Evolutionary conservation across 2,888 invertebrate species (phyloP).

Genomic region (Caenorhabditis angaria): DNA sequence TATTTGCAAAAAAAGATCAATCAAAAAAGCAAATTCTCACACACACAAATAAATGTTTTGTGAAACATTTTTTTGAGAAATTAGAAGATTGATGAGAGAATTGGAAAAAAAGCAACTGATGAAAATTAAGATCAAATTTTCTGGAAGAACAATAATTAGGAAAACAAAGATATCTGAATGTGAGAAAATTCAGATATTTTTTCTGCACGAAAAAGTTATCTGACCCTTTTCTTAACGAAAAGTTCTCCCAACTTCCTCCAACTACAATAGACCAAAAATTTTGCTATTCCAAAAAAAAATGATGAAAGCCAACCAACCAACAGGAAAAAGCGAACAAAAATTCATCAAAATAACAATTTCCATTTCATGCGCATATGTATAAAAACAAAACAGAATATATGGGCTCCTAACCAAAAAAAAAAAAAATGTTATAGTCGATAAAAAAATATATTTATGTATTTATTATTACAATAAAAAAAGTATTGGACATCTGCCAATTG

Average conservation of each 20-base stretch:
- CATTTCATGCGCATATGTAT: no score
- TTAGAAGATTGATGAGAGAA: no score
- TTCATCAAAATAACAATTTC: slow-evolving; percentile 4
- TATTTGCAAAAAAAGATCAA: no score
- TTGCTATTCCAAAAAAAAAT: not conserved
- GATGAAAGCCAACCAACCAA: not conserved
- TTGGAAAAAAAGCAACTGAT: no score
- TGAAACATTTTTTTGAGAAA: no score
- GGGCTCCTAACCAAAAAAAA: not conserved
- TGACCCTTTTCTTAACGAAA: no score
- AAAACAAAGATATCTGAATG: no score
- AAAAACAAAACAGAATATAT: not conserved
- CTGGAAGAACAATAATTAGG: no score
- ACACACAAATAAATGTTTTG: no score
- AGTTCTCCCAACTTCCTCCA: not conserved
- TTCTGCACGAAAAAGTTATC: not conserved
- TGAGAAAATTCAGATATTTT: not conserved
- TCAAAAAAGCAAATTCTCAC: no score
- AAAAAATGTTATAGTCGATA: not conserved
- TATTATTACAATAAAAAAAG: not conserved
- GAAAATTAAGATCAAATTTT: no score
- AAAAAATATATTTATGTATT: not conserved
- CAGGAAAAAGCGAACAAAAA: not conserved
- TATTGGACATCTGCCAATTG: not conserved
- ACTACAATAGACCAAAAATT: not conserved